Evolutionary conservation across 1,140 invertebrate species (phyloP), one percentile per base, ranked within the genome.

Genomic region (Halesus radiatus): DNA sequence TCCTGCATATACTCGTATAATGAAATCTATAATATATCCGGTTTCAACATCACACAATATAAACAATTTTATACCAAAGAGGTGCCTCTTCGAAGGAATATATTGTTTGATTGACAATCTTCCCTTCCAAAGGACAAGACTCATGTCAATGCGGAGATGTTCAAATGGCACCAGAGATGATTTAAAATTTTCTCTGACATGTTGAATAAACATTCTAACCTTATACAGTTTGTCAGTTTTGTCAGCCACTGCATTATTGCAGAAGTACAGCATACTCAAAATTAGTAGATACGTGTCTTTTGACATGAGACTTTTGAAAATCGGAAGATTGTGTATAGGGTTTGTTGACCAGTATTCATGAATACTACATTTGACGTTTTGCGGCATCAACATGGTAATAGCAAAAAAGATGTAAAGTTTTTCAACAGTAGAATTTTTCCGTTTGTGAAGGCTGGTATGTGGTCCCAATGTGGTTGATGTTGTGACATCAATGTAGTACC

Each of bases 271-370:
- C 64, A 66, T 66, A 7, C 64, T 66, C 6, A n/a, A n/a, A 15
- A 10, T 66, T 22, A 66, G 3, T 16, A 66, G 23, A 66, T 66
- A 66, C 7, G 23, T 29, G 22, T 66, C 64, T 16, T 22, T n/a
- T 23, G 64, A 29, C 64, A 66, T 66, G 6, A 32, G 26, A 8
- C 29, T n/a, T 5, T n/a, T n/a, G 29, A 66, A 66, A 26, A 66
- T 23, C n/a, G 64, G 64, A 37, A 18, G 1, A 3, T 8, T 8
- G 22, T 26, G 10, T 3, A 23, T 23, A 37, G 64, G 8, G 2
- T 66, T 23, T 4, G 64, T 66, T 32, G 64, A 23, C 64, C 64
- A 66, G 29, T 66, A 66, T 66, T 66, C 64, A 29, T 29, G 26
- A 29, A 29, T 29, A 29, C 5, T 5, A 29, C 26, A 29, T 29